These are phyloP conservation scores for Plagiodera versicolora DNA, from an alignment of 2,888 invertebrate species.

Conservation along the genomic window DNA sequence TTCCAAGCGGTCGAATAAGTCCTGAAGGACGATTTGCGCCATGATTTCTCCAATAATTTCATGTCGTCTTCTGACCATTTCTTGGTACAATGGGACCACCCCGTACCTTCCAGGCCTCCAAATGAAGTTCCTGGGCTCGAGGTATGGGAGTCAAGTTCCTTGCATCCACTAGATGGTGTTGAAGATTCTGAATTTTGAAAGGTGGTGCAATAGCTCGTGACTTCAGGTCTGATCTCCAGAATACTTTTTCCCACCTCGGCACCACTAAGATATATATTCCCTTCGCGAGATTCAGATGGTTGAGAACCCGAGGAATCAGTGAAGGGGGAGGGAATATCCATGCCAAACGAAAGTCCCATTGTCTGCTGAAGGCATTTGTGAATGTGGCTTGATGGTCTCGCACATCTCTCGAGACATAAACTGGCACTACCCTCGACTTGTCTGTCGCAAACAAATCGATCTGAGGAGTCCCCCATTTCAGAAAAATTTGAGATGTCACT, in stretches of 20 bases:
- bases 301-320: constrained; percentile 37
- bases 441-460: constrained; percentile 31
- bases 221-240: constrained; percentile 42
- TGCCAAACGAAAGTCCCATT: constrained; percentile 25
- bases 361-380: constrained; percentile 31
- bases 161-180: constrained; percentile 11
- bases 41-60: constrained; percentile 9
- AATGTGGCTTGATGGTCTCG: constrained; percentile 19
- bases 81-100: constrained; percentile 15
- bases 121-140: constrained; percentile 14
- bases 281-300: constrained; percentile 33
- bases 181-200: constrained; percentile 7
- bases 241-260: constrained; percentile 34
- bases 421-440: constrained; percentile 20
- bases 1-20: neutral
- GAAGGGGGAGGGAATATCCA: constrained; percentile 44
- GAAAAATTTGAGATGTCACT: constrained; percentile 24
- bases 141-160: neutral
- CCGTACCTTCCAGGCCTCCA: constrained; percentile 30
- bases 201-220: constrained; percentile 37
- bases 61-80: constrained; percentile 14
- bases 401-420: constrained; percentile 22
- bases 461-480: constrained; percentile 27
- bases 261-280: constrained; percentile 37
- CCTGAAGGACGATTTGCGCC: constrained; percentile 11